Percentiles rank a stretch among this genome's conserved stretches.
phyloP scores from a whole-genome alignment of 2,113 vertebrate species.

The Excalfactoria chinensis region DNA sequence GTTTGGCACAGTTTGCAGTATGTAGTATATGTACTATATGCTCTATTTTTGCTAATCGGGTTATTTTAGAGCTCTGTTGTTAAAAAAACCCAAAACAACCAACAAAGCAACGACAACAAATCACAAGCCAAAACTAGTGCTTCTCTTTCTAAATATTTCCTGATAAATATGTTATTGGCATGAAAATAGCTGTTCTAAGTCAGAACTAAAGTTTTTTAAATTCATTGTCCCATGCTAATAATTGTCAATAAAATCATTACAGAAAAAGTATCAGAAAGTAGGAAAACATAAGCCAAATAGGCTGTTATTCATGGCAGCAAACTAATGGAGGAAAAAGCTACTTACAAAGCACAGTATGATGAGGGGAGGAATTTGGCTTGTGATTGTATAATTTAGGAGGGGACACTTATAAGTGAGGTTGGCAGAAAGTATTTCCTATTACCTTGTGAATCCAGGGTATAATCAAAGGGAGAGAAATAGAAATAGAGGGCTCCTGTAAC shows the following conservation, averaged over 20 bases:
- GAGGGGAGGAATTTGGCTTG: not conserved
- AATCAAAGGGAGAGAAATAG: not conserved
- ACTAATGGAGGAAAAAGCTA: not conserved
- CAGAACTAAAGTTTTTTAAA: not conserved
- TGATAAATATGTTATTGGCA: not conserved
- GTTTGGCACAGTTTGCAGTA: not conserved
- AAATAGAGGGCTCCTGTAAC: not conserved
- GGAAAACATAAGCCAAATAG: not conserved
- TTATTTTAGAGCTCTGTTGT: not conserved
- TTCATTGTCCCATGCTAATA: not conserved
- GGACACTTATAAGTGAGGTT: not conserved
- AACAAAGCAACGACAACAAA: not conserved
- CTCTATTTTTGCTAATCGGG: not conserved
- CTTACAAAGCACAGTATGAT: not conserved
- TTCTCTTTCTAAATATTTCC: not conserved
- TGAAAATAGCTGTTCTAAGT: not conserved
- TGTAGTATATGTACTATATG: not conserved
- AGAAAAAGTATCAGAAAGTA: not conserved
- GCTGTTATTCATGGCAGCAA: not conserved
- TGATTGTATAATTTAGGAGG: not conserved
- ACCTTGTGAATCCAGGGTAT: not conserved
- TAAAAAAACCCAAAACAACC: not conserved
- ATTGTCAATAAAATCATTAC: not conserved
- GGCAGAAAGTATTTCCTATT: not conserved
- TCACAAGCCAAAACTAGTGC: not conserved